phyloP scores from a whole-genome alignment of 2,888 invertebrate genomes.

The Protonemura montana region DNA sequence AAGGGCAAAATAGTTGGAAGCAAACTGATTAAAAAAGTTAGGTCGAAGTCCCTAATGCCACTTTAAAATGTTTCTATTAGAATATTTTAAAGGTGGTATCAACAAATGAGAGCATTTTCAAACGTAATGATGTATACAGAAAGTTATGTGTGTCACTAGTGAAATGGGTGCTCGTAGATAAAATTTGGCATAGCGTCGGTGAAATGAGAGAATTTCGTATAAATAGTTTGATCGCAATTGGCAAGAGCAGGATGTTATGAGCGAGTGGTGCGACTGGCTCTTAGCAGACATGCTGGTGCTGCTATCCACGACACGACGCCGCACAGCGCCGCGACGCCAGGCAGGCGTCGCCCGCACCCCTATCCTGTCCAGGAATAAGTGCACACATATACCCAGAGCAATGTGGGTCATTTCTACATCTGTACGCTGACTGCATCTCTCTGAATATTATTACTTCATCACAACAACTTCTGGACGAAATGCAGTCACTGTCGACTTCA shows the following conservation, averaged over 20 bases:
- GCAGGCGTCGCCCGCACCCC: not conserved
- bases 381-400: not conserved
- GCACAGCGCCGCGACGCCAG: not conserved
- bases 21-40: not conserved
- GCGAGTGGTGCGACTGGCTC: not conserved
- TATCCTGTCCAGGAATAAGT: slow-evolving; percentile 14
- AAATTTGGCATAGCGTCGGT: not conserved
- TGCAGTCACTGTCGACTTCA: not conserved
- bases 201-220: not conserved
- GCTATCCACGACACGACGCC: not conserved
- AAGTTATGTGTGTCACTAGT: not conserved
- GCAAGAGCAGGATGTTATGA: not conserved
- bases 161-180: not conserved
- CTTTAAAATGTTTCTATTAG: not conserved
- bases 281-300: not conserved
- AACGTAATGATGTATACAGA: not conserved
- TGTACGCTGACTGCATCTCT: slow-evolving; percentile 17
- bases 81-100: slow-evolving; percentile 1
- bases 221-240: not conserved
- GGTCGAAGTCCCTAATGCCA: not conserved
- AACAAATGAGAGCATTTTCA: not conserved
- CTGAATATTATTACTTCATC: slow-evolving; percentile 3
- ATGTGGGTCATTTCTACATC: slow-evolving; percentile 22
- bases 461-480: not conserved
- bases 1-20: slow-evolving; percentile 1